Conservation (phyloP, 2,888 invertebrate species). For the Conus canariensis region DNA sequence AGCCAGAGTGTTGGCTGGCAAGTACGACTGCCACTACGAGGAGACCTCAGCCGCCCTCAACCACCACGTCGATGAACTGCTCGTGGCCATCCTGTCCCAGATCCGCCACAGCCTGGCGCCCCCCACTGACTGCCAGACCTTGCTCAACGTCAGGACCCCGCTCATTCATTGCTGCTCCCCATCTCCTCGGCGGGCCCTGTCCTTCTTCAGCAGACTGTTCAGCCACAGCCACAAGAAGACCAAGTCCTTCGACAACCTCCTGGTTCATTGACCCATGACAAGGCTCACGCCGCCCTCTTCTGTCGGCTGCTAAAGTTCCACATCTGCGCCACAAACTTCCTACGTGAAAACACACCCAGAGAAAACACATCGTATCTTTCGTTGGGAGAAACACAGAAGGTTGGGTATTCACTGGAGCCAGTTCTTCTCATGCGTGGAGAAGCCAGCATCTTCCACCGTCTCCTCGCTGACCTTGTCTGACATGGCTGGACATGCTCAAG, state of each 20-base stretch:
- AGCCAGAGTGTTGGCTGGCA: slow-evolving; percentile 58
- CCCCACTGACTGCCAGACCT: background rate
- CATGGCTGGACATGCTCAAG: no score
- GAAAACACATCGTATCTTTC: no score
- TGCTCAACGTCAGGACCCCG: slow-evolving; percentile 35
- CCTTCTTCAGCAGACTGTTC: slow-evolving; percentile 50
- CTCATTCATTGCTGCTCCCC: slow-evolving; percentile 44
- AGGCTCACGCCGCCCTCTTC: background rate
- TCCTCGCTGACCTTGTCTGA: no score
- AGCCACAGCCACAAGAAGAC: slow-evolving; percentile 42
- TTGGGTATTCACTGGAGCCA: background rate
- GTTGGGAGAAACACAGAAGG: no score
- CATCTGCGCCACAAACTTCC: background rate
- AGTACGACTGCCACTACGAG: slow-evolving; percentile 91
- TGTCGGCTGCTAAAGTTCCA: background rate
- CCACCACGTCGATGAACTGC: slow-evolving; percentile 96
- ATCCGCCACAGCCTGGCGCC: slow-evolving; percentile 86
- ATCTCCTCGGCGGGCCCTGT: slow-evolving; percentile 45
- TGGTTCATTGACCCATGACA: slow-evolving; percentile 42
- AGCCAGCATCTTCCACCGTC: background rate
- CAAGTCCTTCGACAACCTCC: slow-evolving; percentile 50
- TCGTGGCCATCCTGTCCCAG: slow-evolving; percentile 94
- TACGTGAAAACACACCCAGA: background rate
- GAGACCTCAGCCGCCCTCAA: slow-evolving; percentile 98
- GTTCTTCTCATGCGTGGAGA: background rate